Evolutionary conservation across 2,888 invertebrate species (phyloP).

Genomic region (Lypha dubia): DNA sequence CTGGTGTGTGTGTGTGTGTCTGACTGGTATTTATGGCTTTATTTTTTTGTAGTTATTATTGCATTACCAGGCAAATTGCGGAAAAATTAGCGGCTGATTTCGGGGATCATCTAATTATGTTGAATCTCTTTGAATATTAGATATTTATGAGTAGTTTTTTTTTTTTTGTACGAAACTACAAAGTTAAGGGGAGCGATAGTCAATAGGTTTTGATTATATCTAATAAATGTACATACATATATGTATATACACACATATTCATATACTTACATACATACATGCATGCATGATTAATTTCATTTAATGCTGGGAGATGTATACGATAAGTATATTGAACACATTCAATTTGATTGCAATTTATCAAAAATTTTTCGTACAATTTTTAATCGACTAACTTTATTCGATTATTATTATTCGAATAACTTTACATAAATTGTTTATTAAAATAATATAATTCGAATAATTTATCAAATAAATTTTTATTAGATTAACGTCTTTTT

Average conservation of each 20-base stretch:
- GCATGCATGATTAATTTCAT: not conserved
- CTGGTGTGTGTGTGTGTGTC: not conserved
- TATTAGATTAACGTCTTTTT: too few species aligned
- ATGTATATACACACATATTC: too few species aligned
- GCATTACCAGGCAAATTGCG: conserved; percentile 84
- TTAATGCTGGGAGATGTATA: not conserved
- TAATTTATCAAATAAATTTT: too few species aligned
- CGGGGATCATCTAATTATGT: conserved; percentile 83
- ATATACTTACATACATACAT: too few species aligned
- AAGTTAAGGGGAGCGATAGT: not conserved
- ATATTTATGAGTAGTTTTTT: conserved; percentile 55
- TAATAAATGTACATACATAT: conserved; percentile 2
- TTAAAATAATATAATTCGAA: too few species aligned
- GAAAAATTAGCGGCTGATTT: conserved; percentile 84
- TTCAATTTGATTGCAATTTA: too few species aligned
- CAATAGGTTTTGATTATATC: not conserved
- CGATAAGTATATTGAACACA: too few species aligned
- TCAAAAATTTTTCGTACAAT: too few species aligned
- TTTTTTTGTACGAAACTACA: conserved; percentile 12
- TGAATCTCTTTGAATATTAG: conserved; percentile 30
- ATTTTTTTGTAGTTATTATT: conserved; percentile 81
- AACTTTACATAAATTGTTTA: too few species aligned
- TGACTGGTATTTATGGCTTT: conserved; percentile 63
- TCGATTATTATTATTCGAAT: too few species aligned
- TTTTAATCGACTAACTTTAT: too few species aligned